Conservation (phyloP, 2,797 vertebrate species). For the Aeoliscus strigatus region DNA sequence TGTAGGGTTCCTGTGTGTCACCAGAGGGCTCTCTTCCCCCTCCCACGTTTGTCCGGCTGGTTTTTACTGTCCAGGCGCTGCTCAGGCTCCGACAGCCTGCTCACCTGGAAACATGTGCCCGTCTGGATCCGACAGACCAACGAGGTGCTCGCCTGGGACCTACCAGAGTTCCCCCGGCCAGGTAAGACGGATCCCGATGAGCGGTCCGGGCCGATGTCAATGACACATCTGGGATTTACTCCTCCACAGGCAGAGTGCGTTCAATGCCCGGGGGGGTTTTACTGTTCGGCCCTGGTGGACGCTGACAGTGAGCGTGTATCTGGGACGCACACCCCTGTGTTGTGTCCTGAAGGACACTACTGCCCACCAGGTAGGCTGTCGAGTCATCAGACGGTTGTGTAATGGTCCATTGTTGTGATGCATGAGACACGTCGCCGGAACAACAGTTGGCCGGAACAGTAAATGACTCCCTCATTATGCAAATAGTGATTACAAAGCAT, state of each 20-base stretch:
- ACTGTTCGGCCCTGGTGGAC: slow-evolving; percentile 62
- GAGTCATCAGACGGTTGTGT: too few species aligned
- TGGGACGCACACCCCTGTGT: slow-evolving; percentile 59
- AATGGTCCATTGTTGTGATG: too few species aligned
- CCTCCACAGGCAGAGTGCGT: slow-evolving; percentile 68
- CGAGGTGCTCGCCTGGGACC: slow-evolving; percentile 76
- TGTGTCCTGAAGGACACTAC: slow-evolving; percentile 76
- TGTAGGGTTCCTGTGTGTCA: slow-evolving; percentile 82
- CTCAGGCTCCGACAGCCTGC: slow-evolving; percentile 61
- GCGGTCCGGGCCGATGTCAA: not conserved
- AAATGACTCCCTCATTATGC: slow-evolving; percentile 45
- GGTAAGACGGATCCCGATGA: slow-evolving; percentile 48
- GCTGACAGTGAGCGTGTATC: slow-evolving; percentile 43
- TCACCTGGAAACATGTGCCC: slow-evolving; percentile 83
- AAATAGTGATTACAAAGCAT: slow-evolving; percentile 31
- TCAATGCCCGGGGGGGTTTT: slow-evolving; percentile 78
- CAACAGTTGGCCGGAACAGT: slow-evolving; percentile 19
- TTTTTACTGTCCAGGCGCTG: slow-evolving; percentile 79
- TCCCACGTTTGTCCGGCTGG: slow-evolving; percentile 78
- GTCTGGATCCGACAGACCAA: slow-evolving; percentile 71
- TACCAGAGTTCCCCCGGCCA: slow-evolving; percentile 81
- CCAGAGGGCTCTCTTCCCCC: slow-evolving; percentile 74
- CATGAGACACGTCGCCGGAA: too few species aligned
- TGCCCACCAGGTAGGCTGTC: slow-evolving; percentile 74
- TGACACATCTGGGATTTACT: slow-evolving; percentile 13